Conservation (phyloP, 2,888 invertebrate genomes). For the Tortrix viridana region DNA sequence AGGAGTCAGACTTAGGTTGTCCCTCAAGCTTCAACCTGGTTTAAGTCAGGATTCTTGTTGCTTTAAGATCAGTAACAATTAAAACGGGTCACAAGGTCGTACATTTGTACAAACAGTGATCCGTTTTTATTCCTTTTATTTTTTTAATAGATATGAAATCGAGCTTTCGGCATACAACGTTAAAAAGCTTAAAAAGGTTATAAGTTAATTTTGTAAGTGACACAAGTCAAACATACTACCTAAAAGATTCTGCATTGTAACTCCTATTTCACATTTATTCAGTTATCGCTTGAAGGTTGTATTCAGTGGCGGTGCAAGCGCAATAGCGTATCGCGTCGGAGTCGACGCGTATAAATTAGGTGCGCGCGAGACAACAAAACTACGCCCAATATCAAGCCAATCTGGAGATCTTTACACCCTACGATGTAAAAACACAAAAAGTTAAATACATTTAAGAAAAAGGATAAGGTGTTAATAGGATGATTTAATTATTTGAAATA, state of each 20-base stretch:
- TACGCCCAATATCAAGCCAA: conserved; percentile 69
- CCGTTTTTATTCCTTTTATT: no score
- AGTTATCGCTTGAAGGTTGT: neutral
- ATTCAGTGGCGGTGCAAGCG: neutral
- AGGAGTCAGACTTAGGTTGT: neutral
- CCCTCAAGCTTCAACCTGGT: neutral
- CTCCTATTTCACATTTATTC: neutral
- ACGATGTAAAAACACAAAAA: conserved; percentile 46
- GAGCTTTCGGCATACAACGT: no score
- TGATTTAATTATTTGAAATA: no score
- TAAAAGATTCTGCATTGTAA: neutral
- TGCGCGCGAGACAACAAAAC: conserved; percentile 72
- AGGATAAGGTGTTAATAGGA: no score
- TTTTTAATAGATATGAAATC: no score
- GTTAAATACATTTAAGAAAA: no score
- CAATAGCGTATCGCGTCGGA: conserved; percentile 70
- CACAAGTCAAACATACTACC: neutral
- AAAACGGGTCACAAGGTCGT: no score
- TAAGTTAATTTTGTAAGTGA: neutral
- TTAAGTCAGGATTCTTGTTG: no score
- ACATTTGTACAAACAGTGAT: no score
- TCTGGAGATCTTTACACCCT: conserved; percentile 59
- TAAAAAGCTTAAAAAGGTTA: no score
- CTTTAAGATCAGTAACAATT: no score
- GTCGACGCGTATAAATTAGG: conserved; percentile 80